Conservation (phyloP, 2,888 invertebrate species). For the Imbricaverruca yamaguchii region DNA sequence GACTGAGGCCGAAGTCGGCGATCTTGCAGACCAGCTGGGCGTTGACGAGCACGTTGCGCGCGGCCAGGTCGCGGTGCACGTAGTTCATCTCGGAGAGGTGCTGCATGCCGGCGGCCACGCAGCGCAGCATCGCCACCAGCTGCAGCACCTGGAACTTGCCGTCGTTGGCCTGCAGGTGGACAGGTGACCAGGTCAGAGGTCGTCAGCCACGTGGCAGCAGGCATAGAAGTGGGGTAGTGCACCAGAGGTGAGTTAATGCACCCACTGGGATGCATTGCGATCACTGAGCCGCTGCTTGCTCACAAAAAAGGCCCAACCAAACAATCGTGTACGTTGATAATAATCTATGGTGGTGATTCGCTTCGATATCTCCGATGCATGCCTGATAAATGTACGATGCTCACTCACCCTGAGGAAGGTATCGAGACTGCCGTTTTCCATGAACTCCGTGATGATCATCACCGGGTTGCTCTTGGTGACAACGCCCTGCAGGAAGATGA, state of each 20-base stretch:
- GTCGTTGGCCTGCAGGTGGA: slow-evolving; percentile 65
- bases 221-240: too few relatives aligned
- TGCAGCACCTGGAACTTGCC: slow-evolving; percentile 93
- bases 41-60: slow-evolving; percentile 96
- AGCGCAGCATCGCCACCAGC: slow-evolving; percentile 91
- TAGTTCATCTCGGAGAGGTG: slow-evolving; percentile 99
- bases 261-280: too few relatives aligned
- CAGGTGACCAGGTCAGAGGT: too few relatives aligned
- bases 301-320: background rate
- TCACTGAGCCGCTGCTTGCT: background rate
- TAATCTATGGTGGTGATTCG: too few relatives aligned
- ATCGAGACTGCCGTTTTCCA: slow-evolving; percentile 98
- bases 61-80: slow-evolving; percentile 95
- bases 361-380: too few relatives aligned
- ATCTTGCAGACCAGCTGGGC: slow-evolving; percentile 97
- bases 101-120: slow-evolving; percentile 97
- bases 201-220: too few relatives aligned
- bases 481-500: slow-evolving; percentile 95
- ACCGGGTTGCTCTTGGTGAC: slow-evolving; percentile 96
- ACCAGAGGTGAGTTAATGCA: too few relatives aligned
- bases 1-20: slow-evolving; percentile 95
- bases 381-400: background rate
- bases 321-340: background rate
- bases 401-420: slow-evolving; percentile 70
- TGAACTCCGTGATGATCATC: slow-evolving; percentile 99